Evolutionary conservation across 1,140 invertebrate species (phyloP).

Genomic region (Caenorhabditis brenneri): DNA sequence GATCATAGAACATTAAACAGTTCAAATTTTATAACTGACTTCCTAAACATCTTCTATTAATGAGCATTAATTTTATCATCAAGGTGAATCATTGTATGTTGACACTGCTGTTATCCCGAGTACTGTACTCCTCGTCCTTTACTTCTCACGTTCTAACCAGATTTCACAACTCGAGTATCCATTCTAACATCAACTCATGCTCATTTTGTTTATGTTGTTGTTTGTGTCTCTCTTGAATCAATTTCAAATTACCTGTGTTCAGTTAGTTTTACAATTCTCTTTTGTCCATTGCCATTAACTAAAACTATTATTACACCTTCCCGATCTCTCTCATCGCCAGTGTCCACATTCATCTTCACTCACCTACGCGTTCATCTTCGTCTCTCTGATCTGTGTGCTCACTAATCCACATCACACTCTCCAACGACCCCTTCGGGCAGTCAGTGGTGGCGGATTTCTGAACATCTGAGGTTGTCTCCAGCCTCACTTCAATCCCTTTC

Average conservation of each 20-base stretch:
- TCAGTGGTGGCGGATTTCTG: slow-evolving; percentile 38
- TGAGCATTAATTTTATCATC: too few relatives aligned
- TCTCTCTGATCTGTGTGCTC: neutral
- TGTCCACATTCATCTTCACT: slow-evolving; percentile 36
- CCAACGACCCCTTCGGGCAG: neutral
- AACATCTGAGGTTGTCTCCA: slow-evolving; percentile 26
- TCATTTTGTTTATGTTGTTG: neutral
- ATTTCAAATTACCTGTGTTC: neutral
- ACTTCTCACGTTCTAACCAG: too few relatives aligned
- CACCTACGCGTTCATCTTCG: slow-evolving; percentile 29
- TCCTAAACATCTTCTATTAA: too few relatives aligned
- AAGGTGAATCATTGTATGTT: too few relatives aligned
- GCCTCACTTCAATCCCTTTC: neutral
- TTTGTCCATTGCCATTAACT: slow-evolving; percentile 21
- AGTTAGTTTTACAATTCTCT: neutral
- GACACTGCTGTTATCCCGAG: too few relatives aligned
- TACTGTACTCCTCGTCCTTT: too few relatives aligned
- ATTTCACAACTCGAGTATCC: too few relatives aligned
- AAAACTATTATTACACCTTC: slow-evolving; percentile 34
- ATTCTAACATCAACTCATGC: neutral
- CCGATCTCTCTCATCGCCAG: neutral
- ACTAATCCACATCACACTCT: slow-evolving; percentile 15
- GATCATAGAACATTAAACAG: too few relatives aligned
- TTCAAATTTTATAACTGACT: too few relatives aligned
- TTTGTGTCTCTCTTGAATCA: neutral